Evolutionary conservation across 2,888 invertebrate species (phyloP).

Genomic region (Machimus rusticus): DNA sequence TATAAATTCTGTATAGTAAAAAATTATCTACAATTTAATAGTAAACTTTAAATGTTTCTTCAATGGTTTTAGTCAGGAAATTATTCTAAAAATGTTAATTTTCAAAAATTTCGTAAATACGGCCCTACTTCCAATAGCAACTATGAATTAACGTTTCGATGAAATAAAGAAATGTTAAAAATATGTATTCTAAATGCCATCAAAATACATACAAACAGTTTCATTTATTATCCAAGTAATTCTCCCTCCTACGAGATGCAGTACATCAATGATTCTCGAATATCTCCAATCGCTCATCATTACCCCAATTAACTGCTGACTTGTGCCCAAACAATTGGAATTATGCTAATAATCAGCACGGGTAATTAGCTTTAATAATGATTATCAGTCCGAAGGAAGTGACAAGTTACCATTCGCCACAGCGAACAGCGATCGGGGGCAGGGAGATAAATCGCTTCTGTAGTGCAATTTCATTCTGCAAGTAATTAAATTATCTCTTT

Average conservation of each 20-base stretch:
- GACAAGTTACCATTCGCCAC: neutral
- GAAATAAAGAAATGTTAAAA: too few relatives aligned
- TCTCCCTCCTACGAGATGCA: neutral
- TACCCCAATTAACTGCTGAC: conserved; percentile 12
- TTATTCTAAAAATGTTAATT: too few relatives aligned
- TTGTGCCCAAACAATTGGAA: conserved; percentile 14
- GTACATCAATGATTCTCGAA: neutral
- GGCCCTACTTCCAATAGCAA: too few relatives aligned
- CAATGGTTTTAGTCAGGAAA: too few relatives aligned
- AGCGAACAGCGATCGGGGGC: neutral
- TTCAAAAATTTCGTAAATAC: too few relatives aligned
- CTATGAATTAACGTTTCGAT: too few relatives aligned
- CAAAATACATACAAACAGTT: too few relatives aligned
- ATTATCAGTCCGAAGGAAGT: conserved; percentile 8
- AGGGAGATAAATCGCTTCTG: neutral
- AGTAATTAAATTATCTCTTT: conserved; percentile 1
- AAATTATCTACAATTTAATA: too few relatives aligned
- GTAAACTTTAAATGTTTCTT: too few relatives aligned
- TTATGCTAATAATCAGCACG: conserved; percentile 17
- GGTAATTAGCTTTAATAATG: conserved; percentile 21
- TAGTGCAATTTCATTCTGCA: neutral
- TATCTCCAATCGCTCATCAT: conserved; percentile 1
- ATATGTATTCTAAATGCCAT: too few relatives aligned
- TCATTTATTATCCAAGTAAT: neutral
- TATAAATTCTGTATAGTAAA: too few relatives aligned